phyloP scores from a whole-genome alignment of 2,888 invertebrate species.

The Drosophila conformis region DNA sequence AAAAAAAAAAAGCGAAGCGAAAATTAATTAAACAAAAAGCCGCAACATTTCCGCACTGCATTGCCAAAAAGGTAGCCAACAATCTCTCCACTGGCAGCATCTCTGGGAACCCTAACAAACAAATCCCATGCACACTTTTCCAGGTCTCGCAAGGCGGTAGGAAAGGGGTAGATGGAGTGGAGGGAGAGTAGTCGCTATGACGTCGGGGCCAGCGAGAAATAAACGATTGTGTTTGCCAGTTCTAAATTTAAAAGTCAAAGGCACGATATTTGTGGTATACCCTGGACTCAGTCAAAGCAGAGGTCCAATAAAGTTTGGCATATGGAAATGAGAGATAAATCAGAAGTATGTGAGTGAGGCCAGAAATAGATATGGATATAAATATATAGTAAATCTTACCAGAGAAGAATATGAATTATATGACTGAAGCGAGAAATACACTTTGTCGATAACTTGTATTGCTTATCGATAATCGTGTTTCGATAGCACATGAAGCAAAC shows the following conservation, averaged over 20 bases:
- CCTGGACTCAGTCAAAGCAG: neutral
- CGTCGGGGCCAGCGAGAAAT: conserved; percentile 42
- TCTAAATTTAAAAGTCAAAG: conserved; percentile 76
- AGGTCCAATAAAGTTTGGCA: neutral
- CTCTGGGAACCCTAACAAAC: conserved; percentile 2
- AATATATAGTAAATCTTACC: neutral
- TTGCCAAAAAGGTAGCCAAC: conserved; percentile 62
- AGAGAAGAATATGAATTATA: neutral
- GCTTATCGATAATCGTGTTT: neutral
- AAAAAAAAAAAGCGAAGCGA: conserved; percentile 9
- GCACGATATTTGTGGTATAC: conserved; percentile 42
- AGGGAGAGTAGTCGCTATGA: conserved; percentile 30
- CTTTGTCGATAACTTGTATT: neutral
- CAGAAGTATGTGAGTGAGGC: neutral
- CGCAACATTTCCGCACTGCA: conserved; percentile 63
- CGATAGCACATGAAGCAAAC: neutral
- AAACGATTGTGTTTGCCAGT: conserved; percentile 62
- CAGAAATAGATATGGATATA: neutral
- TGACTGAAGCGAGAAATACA: neutral
- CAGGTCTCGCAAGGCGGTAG: conserved; percentile 35
- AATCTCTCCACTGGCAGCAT: conserved; percentile 3
- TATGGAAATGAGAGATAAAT: neutral
- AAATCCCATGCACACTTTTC: conserved; percentile 44
- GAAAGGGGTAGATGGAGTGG: neutral
- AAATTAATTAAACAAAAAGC: conserved; percentile 64